A percentile compares a stretch with the other conserved stretches of the same genome.
Evolutionary conservation across 2,113 vertebrate species (phyloP).

Genomic region (Ivindomyrus marchei): DNA sequence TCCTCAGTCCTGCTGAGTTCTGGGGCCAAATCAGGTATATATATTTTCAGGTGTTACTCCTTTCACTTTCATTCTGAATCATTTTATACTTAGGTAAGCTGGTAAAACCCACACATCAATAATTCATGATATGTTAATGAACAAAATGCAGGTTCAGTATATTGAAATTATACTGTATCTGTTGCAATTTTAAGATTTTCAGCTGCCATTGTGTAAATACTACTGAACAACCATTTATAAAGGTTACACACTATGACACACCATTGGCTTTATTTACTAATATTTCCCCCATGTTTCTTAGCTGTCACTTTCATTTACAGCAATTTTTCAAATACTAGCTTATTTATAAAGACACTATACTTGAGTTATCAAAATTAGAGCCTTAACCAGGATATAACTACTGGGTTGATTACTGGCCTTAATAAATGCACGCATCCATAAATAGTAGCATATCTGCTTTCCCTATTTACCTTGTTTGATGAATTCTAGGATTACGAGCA

Average conservation of each 20-base stretch:
- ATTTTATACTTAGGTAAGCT: neutral
- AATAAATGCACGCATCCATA: neutral
- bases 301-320: neutral
- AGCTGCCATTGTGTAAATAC: neutral
- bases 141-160: neutral
- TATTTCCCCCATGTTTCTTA: neutral
- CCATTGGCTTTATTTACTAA: neutral
- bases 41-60: neutral
- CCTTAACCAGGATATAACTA: neutral
- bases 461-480: neutral
- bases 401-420: neutral
- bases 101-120: neutral
- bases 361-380: neutral
- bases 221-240: neutral
- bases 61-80: constrained; percentile 17
- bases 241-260: neutral
- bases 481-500: neutral
- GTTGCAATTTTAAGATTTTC: neutral
- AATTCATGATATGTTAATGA: neutral
- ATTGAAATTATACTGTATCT: neutral
- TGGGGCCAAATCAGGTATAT: constrained; percentile 7
- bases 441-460: neutral
- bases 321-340: neutral
- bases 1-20: neutral
- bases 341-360: neutral